Evolutionary conservation across 2,888 invertebrate species (phyloP).

Genomic region (Lottia gigantea): DNA sequence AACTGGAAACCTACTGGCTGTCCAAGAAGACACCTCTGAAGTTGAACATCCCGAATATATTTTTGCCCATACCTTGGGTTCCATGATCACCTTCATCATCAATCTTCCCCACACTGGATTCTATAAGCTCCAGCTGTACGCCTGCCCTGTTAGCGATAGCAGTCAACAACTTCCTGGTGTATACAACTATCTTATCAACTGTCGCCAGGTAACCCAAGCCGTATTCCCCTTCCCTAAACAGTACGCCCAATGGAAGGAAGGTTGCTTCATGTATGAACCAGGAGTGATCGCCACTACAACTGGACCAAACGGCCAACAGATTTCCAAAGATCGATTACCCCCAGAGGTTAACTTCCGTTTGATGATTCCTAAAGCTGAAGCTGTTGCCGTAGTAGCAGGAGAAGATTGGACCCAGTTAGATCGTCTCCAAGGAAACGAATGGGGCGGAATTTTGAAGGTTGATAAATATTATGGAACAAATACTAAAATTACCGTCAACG

Average conservation of each 20-base stretch:
- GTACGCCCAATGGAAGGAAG: slow-evolving; percentile 69
- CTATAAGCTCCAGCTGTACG: slow-evolving; percentile 67
- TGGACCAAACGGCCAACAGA: slow-evolving; percentile 34
- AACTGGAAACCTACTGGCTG: slow-evolving; percentile 65
- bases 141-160: slow-evolving; percentile 59
- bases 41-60: slow-evolving; percentile 61
- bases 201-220: slow-evolving; percentile 46
- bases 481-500: slow-evolving; percentile 63
- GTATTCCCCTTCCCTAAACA: slow-evolving; percentile 66
- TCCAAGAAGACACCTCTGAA: slow-evolving; percentile 44
- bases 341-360: slow-evolving; percentile 55
- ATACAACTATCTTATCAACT: slow-evolving; percentile 68
- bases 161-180: slow-evolving; percentile 67
- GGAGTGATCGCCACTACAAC: slow-evolving; percentile 47
- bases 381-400: slow-evolving; percentile 66
- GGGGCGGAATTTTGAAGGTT: slow-evolving; percentile 62
- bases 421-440: slow-evolving; percentile 46
- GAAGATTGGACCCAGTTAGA: slow-evolving; percentile 67
- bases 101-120: slow-evolving; percentile 62
- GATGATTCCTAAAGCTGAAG: slow-evolving; percentile 61
- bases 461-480: slow-evolving; percentile 52
- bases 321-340: slow-evolving; percentile 29
- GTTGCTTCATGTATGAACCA: slow-evolving; percentile 65
- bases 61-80: slow-evolving; percentile 61
- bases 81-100: slow-evolving; percentile 54